Base-by-base conservation (phyloP, 2,888 invertebrate genomes). In the Stictocephala bisonia region DNA sequence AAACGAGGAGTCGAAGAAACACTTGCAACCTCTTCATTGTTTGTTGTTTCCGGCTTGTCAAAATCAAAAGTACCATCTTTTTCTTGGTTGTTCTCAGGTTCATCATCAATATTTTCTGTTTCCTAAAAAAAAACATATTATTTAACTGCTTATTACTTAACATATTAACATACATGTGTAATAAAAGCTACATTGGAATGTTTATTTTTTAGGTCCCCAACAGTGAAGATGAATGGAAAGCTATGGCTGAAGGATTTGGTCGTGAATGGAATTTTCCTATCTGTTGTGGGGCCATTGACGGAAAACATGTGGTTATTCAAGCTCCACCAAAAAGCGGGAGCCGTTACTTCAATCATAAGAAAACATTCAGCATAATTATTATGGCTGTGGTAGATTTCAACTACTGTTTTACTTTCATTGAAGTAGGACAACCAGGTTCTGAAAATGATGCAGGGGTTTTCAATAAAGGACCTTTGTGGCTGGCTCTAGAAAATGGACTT, bases 321-420 rank as follows among this genome's bases (percentile, higher is more conserved):
- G 77, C 78, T 27, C 78, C 79, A 56, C 60, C 76, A 7, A 66
- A 77, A 35, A 75, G 75, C 75, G 80, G 78, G 58, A 78, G 78
- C 66, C 22, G 66, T 31, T 77, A 67, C 58, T 80, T 67, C 60
- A 80, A 80, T 75, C 80, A 80, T 75, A 80, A 80, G 78, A 72
- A 76, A 70, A 26, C 20, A 15, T 77, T 77, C 51, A 79, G 79
- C 50, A 74, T 78, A 29, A 78, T 80, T 18, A 72, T 81, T 35
- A 70, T 80, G 71, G 80, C 79, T 35, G 29, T 79, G 41, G 79
- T 78, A n/a, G 79, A 78, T 31, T 31, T 75, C 44, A 69, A 79
- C 44, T 79, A 77, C 58, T 77, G 75, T 41, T 77, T 78, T 73
- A 18, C 58, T 11, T 78, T 76, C 53, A 71, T 76, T 27, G 73